Base-by-base conservation (phyloP, 2,888 invertebrate genomes). In the Lathronympha strigana region DNA sequence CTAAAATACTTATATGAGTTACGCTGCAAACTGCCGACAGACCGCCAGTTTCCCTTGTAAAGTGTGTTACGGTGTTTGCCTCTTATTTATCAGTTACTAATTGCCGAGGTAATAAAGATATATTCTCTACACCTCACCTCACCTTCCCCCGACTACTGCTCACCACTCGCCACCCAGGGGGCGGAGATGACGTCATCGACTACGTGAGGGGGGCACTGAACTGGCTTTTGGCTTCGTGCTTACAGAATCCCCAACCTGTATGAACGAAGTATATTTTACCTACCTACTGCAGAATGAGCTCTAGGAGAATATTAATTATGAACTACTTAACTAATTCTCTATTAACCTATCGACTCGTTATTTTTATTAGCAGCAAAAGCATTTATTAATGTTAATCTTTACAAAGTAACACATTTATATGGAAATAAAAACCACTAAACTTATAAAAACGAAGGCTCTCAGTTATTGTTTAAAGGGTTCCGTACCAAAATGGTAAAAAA, bases 181-280 rank as follows among this genome's bases (percentile, higher is more conserved):
- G 53, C 17, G n/a, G 47, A 8, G 21, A 53, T 66, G 68, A 68
- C 68, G 68, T 68, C 68, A 68, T 54, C 49, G 47, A 21, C 40
- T 51, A 33, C 61, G 61, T 15, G 36, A 28, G 55, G 43, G 55
- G 50, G 62, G 43, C 68, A 43, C 49, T 63, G 68, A 68, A 68
- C 66, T 60, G 62, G 38, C 49, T 50, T 57, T 63, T 57, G 63
- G 23, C 57, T 63, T 63, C 63, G 57, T 50, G 31, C 17, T 54
- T 55, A 49, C 28, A 43, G 17, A 36, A 23, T 25, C 25, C 15
- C 40, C 54, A 11, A 40, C 25, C 38, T 25, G 25, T 25, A 23
- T 40, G 40, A 11, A 28, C 17, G 11, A 40, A 4, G 23, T 25
- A 54, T 21, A 40, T 40, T 28, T 17, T 9, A 13, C 5, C 13